Conservation (phyloP, 2,797 vertebrate genomes). For the Poecilia wingei region DNA sequence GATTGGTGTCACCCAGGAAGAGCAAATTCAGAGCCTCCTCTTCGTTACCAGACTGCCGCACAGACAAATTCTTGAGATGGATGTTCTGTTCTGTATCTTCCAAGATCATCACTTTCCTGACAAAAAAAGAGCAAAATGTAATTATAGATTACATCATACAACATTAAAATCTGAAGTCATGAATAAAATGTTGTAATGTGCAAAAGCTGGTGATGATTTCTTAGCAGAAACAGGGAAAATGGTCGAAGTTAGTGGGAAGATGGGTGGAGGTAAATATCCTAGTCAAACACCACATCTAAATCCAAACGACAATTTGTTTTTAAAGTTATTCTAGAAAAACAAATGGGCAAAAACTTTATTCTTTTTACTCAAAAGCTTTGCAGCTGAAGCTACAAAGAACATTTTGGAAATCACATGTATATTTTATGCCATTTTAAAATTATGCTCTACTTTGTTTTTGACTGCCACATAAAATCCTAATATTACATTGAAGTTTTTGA, state of each 20-base stretch:
- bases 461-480: background rate
- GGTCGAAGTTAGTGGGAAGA: background rate
- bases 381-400: background rate
- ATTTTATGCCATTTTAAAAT: background rate
- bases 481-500: background rate
- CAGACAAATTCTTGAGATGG: constrained; percentile 94
- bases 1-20: constrained; percentile 97
- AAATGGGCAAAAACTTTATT: background rate
- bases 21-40: constrained; percentile 95
- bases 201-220: background rate
- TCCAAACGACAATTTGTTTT: background rate
- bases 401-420: background rate
- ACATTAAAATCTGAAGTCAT: background rate
- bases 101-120: constrained; percentile 91
- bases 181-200: background rate
- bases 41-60: constrained; percentile 89
- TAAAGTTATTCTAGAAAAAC: background rate
- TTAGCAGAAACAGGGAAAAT: background rate
- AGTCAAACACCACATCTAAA: background rate
- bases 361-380: background rate
- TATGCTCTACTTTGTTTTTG: background rate
- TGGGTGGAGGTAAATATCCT: background rate
- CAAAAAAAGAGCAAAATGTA: background rate
- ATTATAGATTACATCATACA: background rate
- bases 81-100: constrained; percentile 96